phyloP scores from a whole-genome alignment of 1,140 invertebrate genomes.

The Rhyzopertha dominica region DNA sequence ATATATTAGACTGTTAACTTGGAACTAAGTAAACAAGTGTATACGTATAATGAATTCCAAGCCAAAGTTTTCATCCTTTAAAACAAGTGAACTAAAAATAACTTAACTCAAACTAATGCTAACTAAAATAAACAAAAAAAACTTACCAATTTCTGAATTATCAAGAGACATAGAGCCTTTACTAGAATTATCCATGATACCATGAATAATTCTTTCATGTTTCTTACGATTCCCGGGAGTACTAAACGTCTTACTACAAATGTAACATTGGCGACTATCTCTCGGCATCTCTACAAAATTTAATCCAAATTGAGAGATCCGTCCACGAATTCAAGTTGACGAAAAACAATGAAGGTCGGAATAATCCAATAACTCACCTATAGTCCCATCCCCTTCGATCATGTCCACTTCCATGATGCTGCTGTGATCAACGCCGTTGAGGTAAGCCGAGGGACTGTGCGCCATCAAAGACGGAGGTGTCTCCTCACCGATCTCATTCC shows the following conservation, averaged over 20 bases:
- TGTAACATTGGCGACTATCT: conserved; percentile 13
- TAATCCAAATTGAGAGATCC: neutral
- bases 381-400: too few species aligned
- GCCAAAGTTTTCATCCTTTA: conserved; percentile 19
- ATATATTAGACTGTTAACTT: too few species aligned
- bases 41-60: conserved; percentile 12
- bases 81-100: neutral
- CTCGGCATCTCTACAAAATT: conserved; percentile 5
- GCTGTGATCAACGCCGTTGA: conserved; percentile 1
- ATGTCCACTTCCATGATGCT: conserved; percentile 12
- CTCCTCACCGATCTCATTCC: neutral
- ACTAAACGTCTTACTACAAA: conserved; percentile 29
- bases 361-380: too few species aligned
- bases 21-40: conserved; percentile 11
- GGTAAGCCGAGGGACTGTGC: neutral
- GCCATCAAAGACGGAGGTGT: neutral
- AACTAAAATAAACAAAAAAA: neutral
- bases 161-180: too few species aligned
- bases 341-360: neutral
- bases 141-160: conserved; percentile 10
- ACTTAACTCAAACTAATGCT: neutral
- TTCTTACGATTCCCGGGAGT: conserved; percentile 23
- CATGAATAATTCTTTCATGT: conserved; percentile 19
- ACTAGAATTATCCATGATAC: neutral
- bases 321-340: neutral